Conservation (phyloP, 2,888 invertebrate species). For the Acleris emargana region DNA sequence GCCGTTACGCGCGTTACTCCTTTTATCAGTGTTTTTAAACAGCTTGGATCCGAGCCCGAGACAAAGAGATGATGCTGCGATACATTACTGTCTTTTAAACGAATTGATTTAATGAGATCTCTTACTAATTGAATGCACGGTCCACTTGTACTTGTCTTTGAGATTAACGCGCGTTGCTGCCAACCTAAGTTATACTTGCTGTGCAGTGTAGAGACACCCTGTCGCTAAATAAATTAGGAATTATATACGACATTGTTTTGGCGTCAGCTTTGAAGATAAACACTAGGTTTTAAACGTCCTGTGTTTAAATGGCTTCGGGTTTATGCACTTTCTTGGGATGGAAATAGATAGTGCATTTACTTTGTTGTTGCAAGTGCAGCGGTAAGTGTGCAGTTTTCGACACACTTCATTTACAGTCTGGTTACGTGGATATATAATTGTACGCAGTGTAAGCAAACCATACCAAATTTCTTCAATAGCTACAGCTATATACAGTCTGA, state of each 20-base stretch:
- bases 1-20: conserved; percentile 20
- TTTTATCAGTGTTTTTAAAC: conserved; percentile 57
- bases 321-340: conserved; percentile 16
- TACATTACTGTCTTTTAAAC: conserved; percentile 74
- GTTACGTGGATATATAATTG: too few species aligned
- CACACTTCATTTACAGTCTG: too few species aligned
- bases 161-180: conserved; percentile 59
- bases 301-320: conserved; percentile 31
- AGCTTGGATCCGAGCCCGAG: conserved; percentile 77
- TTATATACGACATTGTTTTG: conserved; percentile 60
- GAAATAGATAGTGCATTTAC: conserved; percentile 16
- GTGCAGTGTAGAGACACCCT: conserved; percentile 49
- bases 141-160: conserved; percentile 61
- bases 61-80: conserved; percentile 68
- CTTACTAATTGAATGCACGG: conserved; percentile 78
- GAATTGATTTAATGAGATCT: conserved; percentile 79
- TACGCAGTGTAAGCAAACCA: too few species aligned
- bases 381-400: conserved; percentile 1
- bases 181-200: conserved; percentile 52
- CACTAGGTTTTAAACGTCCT: conserved; percentile 49
- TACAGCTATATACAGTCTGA: too few species aligned
- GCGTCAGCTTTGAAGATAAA: conserved; percentile 56
- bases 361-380: not conserved
- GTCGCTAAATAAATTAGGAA: conserved; percentile 65
- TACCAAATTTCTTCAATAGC: too few species aligned